phyloP scores from a whole-genome alignment of 2,888 invertebrate genomes.

The Netelia inedita region DNA sequence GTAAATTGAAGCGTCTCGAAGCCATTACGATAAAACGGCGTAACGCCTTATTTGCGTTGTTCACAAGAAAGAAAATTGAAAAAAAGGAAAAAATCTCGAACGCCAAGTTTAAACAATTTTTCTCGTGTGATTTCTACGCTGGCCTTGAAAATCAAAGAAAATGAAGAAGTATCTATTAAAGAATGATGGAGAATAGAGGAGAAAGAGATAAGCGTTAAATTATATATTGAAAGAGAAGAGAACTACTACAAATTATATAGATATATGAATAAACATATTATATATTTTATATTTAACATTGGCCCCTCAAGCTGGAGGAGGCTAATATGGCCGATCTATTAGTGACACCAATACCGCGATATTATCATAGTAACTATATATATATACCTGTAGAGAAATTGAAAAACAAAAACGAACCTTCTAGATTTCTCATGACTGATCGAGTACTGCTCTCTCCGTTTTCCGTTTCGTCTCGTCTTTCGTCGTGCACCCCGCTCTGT shows the following conservation, averaged over 20 bases:
- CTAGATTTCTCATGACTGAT: conserved; percentile 76
- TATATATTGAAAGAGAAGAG: conserved; percentile 79
- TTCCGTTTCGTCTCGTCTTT: conserved; percentile 72
- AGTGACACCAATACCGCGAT: conserved; percentile 63
- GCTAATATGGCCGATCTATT: conserved; percentile 76
- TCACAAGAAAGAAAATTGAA: conserved; percentile 43
- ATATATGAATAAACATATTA: conserved; percentile 69
- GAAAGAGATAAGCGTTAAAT: conserved; percentile 77
- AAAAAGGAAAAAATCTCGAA: conserved; percentile 34
- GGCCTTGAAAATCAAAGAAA: conserved; percentile 84
- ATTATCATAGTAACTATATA: conserved; percentile 34
- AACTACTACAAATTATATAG: conserved; percentile 76
- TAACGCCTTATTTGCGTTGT: conserved; percentile 47
- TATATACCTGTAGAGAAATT: conserved; percentile 5
- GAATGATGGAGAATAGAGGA: conserved; percentile 66
- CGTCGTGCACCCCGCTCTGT: conserved; percentile 75
- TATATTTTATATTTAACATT: conserved; percentile 78
- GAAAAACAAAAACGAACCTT: conserved; percentile 45
- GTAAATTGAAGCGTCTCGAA: conserved; percentile 1
- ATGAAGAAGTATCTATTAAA: conserved; percentile 76
- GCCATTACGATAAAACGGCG: conserved; percentile 49
- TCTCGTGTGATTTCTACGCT: conserved; percentile 84
- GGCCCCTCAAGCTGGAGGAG: conserved; percentile 72
- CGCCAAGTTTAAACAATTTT: conserved; percentile 59
- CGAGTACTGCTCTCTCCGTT: conserved; percentile 73